phyloP scores from a whole-genome alignment of 2,113 vertebrate species.

The Microtus pennsylvanicus region DNA sequence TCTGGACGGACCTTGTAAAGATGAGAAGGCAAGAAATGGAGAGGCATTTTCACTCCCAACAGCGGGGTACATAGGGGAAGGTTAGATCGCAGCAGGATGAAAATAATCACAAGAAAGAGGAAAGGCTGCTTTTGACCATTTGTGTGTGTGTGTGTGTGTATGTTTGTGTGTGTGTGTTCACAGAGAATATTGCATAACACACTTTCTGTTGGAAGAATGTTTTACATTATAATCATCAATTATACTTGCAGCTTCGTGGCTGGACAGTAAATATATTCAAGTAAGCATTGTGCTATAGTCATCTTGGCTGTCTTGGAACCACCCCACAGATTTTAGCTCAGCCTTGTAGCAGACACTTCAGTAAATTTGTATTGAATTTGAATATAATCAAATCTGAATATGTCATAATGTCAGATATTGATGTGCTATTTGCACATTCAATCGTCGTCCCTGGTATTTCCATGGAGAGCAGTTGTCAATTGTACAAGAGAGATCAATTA shows the following conservation, averaged over 20 bases:
- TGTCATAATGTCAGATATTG: constrained; percentile 53
- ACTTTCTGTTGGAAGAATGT: neutral
- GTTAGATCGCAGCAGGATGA: neutral
- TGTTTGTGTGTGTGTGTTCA: neutral
- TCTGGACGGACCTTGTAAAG: neutral
- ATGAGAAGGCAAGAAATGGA: neutral
- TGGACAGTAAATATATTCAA: neutral
- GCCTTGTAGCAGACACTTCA: neutral
- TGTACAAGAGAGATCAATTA: constrained; percentile 42
- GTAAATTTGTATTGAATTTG: constrained; percentile 38
- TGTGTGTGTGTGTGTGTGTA: neutral
- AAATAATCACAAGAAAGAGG: neutral
- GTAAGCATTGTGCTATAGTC: neutral
- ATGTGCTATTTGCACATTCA: constrained; percentile 64
- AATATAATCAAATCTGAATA: constrained; percentile 23
- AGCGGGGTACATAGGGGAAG: neutral
- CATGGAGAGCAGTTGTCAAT: constrained; percentile 49
- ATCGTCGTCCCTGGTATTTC: neutral
- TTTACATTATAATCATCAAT: neutral
- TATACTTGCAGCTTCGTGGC: neutral
- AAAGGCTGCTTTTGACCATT: neutral
- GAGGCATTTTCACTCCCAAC: neutral
- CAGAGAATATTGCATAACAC: neutral
- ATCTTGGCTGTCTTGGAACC: neutral
- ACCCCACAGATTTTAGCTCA: neutral